A percentile compares a stretch with the other conserved stretches of the same genome.
Conservation (phyloP, 2,113 vertebrate genomes). For the Haplotaxodon microlepis region DNA sequence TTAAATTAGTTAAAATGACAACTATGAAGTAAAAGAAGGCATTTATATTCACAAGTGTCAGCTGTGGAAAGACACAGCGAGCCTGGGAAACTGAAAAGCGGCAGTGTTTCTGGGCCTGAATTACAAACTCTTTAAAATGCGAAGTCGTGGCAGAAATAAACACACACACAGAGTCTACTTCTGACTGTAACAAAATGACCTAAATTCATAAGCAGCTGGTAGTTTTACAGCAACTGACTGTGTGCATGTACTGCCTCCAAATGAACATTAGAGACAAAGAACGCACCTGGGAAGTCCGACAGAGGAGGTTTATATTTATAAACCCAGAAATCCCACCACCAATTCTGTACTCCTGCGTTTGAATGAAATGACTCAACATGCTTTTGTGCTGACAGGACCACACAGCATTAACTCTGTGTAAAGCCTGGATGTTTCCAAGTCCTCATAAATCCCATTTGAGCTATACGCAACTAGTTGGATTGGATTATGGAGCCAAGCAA, state of each 20-base stretch:
- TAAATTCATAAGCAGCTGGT: not conserved
- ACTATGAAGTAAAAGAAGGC: not conserved
- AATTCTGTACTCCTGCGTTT: not conserved
- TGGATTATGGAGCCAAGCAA: not conserved
- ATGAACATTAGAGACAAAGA: conserved; percentile 7
- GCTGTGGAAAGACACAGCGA: not conserved
- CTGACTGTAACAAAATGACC: conserved; percentile 10
- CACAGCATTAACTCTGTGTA: not conserved
- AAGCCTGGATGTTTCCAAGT: not conserved
- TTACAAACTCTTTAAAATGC: not conserved
- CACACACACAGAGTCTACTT: not conserved
- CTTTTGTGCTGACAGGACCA: not conserved
- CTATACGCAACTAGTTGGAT: not conserved
- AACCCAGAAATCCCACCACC: not conserved
- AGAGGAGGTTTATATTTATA: not conserved
- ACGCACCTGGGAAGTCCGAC: not conserved
- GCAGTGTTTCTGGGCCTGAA: not conserved
- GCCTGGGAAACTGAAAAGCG: not conserved
- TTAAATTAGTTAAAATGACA: conserved; percentile 21
- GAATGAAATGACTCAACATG: not conserved
- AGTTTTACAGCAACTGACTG: not conserved
- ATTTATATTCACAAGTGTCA: conserved; percentile 4
- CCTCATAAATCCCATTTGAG: not conserved
- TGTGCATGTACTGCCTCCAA: not conserved
- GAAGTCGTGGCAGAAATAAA: not conserved